Base-by-base conservation (phyloP, 2,888 invertebrate genomes). In the Drosophila macrothrix region DNA sequence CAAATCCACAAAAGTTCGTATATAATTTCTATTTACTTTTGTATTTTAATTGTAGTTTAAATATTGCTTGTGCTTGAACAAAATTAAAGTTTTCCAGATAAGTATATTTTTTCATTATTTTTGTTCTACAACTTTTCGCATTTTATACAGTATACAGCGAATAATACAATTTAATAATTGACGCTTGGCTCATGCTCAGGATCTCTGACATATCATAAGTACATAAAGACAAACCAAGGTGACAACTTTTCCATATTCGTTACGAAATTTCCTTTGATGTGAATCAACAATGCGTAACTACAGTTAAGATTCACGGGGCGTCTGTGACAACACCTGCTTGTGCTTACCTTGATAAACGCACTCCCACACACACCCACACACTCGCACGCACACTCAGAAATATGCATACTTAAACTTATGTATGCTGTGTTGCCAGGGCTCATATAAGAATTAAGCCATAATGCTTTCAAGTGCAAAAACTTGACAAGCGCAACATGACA, bases 401-500 rank as follows among this genome's bases (percentile, higher is more conserved):
- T 9, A 19, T 31, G 25, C 56, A 39, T 46, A 43, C 56, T 52
- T 35, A 37, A 4, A 31, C 35, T 68, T 31, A 33, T 76, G 63
- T 75, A 59, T 67, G 62, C 62, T 25, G 43, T 56, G 73, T 64
- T 75, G 69, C 61, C 67, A 59, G 63, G 72, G 63, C 82, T 79
- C 90, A 75, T 84, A 84, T 84, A 90, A 68, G 90, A 90, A 86
- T 86, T 88, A 86, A 90, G 90, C 78, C 89, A 83, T 86, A 86
- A 90, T 85, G 90, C 89, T 90, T 76, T 83, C 86, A 90, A 85
- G 88, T 80, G 85, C 90, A 88, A 85, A 90, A 85, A 88, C 88
- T 86, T 86, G 89, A 90, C 90, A 90, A 86, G 90, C 90, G 88
- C 90, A 86, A 86, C 85, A 86, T 90, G 90, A 88, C 85, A 88